A percentile compares a stretch with the other conserved stretches of the same genome.
These are phyloP conservation scores for Rhynchotus rufescens DNA, from an alignment of 2,797 vertebrate species.

Conservation along the genomic window DNA sequence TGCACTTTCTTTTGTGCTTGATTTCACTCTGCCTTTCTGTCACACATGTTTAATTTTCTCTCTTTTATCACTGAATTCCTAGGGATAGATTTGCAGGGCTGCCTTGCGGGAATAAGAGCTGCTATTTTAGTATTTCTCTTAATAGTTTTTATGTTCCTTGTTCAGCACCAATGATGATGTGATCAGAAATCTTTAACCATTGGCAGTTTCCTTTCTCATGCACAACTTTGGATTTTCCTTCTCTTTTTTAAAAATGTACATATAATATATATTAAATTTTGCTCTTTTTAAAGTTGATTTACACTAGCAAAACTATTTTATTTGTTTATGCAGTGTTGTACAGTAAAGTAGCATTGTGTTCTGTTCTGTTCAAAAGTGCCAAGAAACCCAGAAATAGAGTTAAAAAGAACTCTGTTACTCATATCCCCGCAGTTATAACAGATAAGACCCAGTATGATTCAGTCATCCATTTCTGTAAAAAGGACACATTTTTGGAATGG, in stretches of 20 bases:
- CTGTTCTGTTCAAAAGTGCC: neutral
- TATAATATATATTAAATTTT: neutral
- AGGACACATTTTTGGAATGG: neutral
- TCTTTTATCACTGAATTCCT: slow-evolving; percentile 35
- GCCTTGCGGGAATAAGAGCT: neutral
- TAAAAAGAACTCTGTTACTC: neutral
- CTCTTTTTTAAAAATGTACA: neutral
- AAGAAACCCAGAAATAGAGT: neutral
- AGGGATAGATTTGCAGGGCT: neutral
- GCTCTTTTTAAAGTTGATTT: neutral
- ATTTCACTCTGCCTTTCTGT: neutral
- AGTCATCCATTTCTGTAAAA: neutral
- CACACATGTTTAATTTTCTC: slow-evolving; percentile 26
- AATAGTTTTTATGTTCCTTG: neutral
- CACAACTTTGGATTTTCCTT: neutral
- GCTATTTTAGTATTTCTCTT: neutral
- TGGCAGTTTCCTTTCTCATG: neutral
- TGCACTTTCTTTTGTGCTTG: neutral
- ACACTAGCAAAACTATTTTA: neutral
- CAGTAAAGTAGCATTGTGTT: neutral
- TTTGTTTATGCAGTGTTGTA: neutral
- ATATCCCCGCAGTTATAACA: neutral
- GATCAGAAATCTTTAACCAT: slow-evolving; percentile 21
- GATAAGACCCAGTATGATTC: neutral
- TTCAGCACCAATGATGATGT: neutral